Percentiles rank a stretch among this genome's conserved stretches.
phyloP scores from a whole-genome alignment of 1,140 invertebrate species.

The Cydia strobilella region DNA sequence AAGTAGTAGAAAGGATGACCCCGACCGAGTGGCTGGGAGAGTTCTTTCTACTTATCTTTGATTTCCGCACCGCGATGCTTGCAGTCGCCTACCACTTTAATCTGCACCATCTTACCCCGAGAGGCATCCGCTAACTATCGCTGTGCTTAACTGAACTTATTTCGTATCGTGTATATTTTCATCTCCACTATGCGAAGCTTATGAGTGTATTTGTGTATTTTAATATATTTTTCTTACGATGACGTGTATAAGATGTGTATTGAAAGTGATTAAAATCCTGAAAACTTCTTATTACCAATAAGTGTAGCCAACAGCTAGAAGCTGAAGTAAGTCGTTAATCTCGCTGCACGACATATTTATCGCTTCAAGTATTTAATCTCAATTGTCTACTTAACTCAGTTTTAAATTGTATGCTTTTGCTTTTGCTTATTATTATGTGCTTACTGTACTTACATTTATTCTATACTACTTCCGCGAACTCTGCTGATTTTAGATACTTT shows the following conservation, averaged over 20 bases:
- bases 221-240: slow-evolving; percentile 38
- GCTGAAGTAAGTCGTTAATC: not conserved
- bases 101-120: slow-evolving; percentile 67
- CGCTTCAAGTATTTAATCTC: slow-evolving; percentile 10
- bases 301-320: slow-evolving; percentile 5
- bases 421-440: not conserved
- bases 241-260: slow-evolving; percentile 33
- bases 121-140: slow-evolving; percentile 55
- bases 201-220: slow-evolving; percentile 40
- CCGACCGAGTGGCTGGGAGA: slow-evolving; percentile 50
- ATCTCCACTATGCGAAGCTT: not conserved
- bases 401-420: slow-evolving; percentile 1
- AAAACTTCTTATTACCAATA: not conserved
- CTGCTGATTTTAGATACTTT: not conserved
- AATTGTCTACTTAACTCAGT: not conserved
- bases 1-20: slow-evolving; percentile 67
- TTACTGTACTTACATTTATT: not conserved
- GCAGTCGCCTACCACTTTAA: slow-evolving; percentile 72
- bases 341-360: not conserved
- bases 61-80: slow-evolving; percentile 64
- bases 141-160: slow-evolving; percentile 39
- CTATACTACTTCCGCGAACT: too few relatives aligned
- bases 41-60: slow-evolving; percentile 72
- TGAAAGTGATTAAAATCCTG: slow-evolving; percentile 36
- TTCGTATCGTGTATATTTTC: slow-evolving; percentile 34